A percentile compares a stretch with the other conserved stretches of the same genome.
phyloP scores from a whole-genome alignment of 35 echinoderm and acorn worm genomes.

The Apostichopus japonicus region DNA sequence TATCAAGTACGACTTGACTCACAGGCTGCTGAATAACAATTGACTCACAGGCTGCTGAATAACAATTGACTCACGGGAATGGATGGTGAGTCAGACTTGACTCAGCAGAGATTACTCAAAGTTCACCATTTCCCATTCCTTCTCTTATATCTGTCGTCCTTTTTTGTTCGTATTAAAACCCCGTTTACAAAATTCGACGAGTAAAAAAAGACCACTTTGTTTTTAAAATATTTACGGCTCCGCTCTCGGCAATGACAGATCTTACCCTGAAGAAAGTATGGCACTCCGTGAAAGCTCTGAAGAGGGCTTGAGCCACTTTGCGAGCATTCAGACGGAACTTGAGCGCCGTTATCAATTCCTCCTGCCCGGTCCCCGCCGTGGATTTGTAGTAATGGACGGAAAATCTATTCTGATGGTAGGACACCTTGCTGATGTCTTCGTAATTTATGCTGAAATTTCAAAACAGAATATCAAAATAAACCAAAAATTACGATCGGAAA shows the following conservation, averaged over 20 bases:
- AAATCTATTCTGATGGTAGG: slow-evolving; percentile 97
- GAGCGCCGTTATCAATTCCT: slow-evolving; percentile 73
- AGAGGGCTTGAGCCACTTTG: slow-evolving; percentile 95
- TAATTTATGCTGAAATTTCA: slow-evolving; percentile 79
- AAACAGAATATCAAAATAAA: too few species aligned
- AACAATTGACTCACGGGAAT: too few species aligned
- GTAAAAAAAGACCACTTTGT: neutral
- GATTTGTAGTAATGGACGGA: slow-evolving; percentile 97
- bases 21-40: too few species aligned
- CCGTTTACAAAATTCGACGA: neutral
- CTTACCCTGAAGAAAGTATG: slow-evolving; percentile 99
- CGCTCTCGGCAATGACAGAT: neutral
- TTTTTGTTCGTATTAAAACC: neutral
- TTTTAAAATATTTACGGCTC: neutral
- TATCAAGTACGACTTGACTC: too few species aligned
- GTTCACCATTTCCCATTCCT: too few species aligned
- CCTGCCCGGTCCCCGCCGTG: slow-evolving; percentile 60
- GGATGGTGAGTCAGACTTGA: too few species aligned
- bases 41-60: too few species aligned
- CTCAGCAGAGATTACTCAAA: too few species aligned
- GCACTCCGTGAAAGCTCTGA: slow-evolving; percentile 94
- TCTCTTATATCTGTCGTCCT: too few species aligned
- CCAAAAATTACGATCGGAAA: too few species aligned
- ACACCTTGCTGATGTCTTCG: slow-evolving; percentile 99
- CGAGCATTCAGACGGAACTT: slow-evolving; percentile 87